Base-by-base conservation (phyloP, 2,888 invertebrate species). In the Acleris laterana region DNA sequence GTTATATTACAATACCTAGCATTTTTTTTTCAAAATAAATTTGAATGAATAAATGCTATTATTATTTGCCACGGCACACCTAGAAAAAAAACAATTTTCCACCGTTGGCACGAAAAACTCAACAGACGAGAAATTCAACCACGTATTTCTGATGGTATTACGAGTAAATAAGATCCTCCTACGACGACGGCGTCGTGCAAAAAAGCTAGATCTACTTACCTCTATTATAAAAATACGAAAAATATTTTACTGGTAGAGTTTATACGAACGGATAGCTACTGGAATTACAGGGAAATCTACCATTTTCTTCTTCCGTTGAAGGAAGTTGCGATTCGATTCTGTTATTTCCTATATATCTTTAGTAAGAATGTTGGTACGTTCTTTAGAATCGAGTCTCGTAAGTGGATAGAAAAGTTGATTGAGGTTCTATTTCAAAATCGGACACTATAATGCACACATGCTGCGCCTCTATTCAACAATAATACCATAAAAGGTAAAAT, bases 311-410 rank as follows among this genome's bases (percentile, higher is more conserved):
- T 53, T 64, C 64, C 60, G 55, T 20, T 16, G 55, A 16, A 44
- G 65, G 65, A 61, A 61, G 50, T 60, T 65, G 50, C 60, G 55
- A 38, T 60, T 44, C 49, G 50, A 49, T 56, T 49, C 48, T 44
- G 53, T 42, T 49, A 55, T 61, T 65, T 50, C 55, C 59, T 60
- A 20, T n/a, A n/a, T n/a, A n/a, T 5, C 20, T 44, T 42, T 49
- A 25, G 28, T 49, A 28, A 42, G 48, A 52, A 22, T 42, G 38
- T 42, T 53, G 48, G 44, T 46, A 28, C 52, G 1, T 52, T 44
- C 20, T 51, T 63, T 50, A 51, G 17, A 50, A 25, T 49, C 53
- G 4, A 17, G 48, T 25, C 22, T 20, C 48, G 44, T 11, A 19
- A 13, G 56, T 56, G 20, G 42, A 42, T 56, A 22, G 13, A n/a